Evolutionary conservation across 2,113 vertebrate species (phyloP), one percentile per base, ranked within the genome.

Genomic region (Brachirus orientalis): DNA sequence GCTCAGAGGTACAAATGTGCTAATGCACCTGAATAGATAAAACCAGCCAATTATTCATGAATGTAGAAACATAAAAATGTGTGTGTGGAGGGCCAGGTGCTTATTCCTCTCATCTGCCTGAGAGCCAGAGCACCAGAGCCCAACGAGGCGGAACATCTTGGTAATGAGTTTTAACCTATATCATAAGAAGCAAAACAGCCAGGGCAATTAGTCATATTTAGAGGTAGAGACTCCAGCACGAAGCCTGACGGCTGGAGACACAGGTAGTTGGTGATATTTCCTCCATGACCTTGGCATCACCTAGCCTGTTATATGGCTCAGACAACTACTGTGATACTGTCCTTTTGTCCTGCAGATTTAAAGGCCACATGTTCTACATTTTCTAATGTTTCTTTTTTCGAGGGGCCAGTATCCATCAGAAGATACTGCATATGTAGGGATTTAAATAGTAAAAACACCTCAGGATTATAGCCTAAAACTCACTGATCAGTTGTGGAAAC

Each of bases 161-260:
- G 50, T 89, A 88, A 88, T 87, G 85, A 88, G 83, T 73, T 89
- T 35, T 77, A 82, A 85, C 84, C 82, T 81, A 80, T 67, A 75
- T 84, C 69, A 63, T 79, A 48, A 86, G 73, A 75, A 56, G 79
- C 74, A 55, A 62, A 83, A 75, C 89, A 88, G 84, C 77, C 64
- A 75, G 84, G 50, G 44, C 64, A 79, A 86, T 89, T 90, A 89
- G 87, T 87, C 72, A 74, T 59, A 80, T 89, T 88, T 86, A 84
- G 82, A 76, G 66, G 70, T 8, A 44, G 73, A 45, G 60, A 51
- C 80, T 64, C 41, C 52, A 16, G 68, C 80, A 57, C 4, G 19
- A 20, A 0, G 22, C 65, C 60, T 20, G 47, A 36, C 63, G 28
- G 50, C 69, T 56, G 74, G 65, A 54, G 60, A 16, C 54, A 6